Base-by-base conservation (phyloP, 2,888 invertebrate genomes). In the Plagodis dolabraria region DNA sequence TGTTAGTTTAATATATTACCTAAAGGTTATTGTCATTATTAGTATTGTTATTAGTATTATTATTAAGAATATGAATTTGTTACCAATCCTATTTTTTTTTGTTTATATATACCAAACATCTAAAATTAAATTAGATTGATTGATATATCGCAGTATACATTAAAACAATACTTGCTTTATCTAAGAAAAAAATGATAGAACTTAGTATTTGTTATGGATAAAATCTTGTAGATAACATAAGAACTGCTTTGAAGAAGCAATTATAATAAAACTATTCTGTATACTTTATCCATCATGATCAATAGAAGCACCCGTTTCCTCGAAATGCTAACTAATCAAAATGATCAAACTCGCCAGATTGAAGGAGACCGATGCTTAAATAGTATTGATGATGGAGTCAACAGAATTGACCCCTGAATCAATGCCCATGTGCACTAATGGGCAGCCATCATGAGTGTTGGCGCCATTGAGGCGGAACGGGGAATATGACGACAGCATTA, bases 361-460 rank as follows among this genome's bases (percentile, higher is more conserved):
- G 74, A 77, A 73, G 77, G 71, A 67, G 68, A 64, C 70, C 64
- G 70, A 44, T 57, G 60, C 73, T 81, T 80, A 85, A 87, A 79
- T 79, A 83, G 86, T 87, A 87, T 89, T 84, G 86, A 86, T 87
- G 84, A 79, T 82, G 65, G 72, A 82, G 90, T 91, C 86, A 89
- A 90, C 80, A 84, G 83, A 85, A 84, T 74, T 89, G 90, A 90
- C 90, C 90, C 76, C 64, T 80, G 83, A 89, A 90, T 90, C 89
- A 89, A 87, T 86, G 89, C 76, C 9, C 52, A 33, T 53, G 56
- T 45, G 57, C 64, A 54, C 54, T 78, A 85, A 86, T 85, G 76
- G 82, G 75, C 71, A 75, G 60, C 78, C 72, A 75, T 77, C 70
- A 75, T 66, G 33, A 35, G 64, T 58, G 63, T 36, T 47, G 77